Evolutionary conservation across 1,140 invertebrate genomes (phyloP).

Genomic region (Sminthurides bifidus): DNA sequence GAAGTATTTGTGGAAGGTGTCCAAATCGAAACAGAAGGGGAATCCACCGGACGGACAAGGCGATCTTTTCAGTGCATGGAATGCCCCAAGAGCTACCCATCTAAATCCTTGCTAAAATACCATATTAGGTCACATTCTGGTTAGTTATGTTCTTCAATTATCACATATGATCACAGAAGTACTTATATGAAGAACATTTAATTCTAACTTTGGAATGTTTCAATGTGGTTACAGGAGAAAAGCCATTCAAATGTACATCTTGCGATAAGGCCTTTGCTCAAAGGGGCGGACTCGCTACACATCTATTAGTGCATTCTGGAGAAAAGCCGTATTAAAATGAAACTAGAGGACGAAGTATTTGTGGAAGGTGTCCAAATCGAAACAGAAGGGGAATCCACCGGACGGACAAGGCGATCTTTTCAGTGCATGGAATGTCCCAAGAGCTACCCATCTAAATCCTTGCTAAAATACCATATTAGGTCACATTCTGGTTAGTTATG

Average conservation of each 20-base stretch:
- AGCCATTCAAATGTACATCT: slow-evolving; percentile 43
- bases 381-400: too few relatives aligned
- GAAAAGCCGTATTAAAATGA: too few relatives aligned
- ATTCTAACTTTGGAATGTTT: neutral
- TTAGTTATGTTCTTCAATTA: neutral
- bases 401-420: too few relatives aligned
- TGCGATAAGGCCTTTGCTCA: slow-evolving; percentile 45
- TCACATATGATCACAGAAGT: too few relatives aligned
- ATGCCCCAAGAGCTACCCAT: slow-evolving; percentile 17
- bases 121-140: slow-evolving; percentile 22
- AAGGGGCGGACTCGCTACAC: slow-evolving; percentile 41
- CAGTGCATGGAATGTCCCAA: slow-evolving; percentile 21
- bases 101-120: slow-evolving; percentile 15
- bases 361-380: too few relatives aligned
- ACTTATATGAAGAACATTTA: neutral
- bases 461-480: slow-evolving; percentile 19
- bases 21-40: too few relatives aligned
- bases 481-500: slow-evolving; percentile 16
- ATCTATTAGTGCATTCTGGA: slow-evolving; percentile 43
- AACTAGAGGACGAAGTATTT: too few relatives aligned
- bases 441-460: slow-evolving; percentile 8
- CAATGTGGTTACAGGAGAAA: slow-evolving; percentile 12
- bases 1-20: too few relatives aligned
- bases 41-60: too few relatives aligned
- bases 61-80: too few relatives aligned